Percentiles rank a stretch among this genome's conserved stretches.
Evolutionary conservation across 53 echinoderm and acorn worm species (phyloP).

Genomic region (Crossaster papposus): DNA sequence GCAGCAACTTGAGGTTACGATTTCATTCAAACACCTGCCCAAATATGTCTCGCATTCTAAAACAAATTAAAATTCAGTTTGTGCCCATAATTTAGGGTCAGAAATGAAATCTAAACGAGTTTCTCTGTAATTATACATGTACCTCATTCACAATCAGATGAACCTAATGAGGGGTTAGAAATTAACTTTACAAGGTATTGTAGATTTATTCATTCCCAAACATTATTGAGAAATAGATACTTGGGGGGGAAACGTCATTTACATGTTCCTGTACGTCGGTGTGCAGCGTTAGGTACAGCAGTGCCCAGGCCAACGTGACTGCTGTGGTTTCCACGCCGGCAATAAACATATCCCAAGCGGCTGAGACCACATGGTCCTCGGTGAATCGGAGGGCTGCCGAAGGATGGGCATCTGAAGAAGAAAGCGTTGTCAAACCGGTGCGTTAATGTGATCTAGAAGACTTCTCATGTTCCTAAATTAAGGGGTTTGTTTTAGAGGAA

Average conservation of each 20-base stretch:
- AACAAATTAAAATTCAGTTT: too few species aligned
- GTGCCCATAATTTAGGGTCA: neutral
- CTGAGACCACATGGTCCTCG: conserved; percentile 9
- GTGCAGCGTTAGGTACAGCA: conserved; percentile 5
- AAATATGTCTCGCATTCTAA: too few species aligned
- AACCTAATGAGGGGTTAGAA: too few species aligned
- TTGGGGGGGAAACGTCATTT: neutral
- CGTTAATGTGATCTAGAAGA: neutral
- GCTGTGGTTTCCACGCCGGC: conserved; percentile 25
- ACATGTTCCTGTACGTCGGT: conserved; percentile 6
- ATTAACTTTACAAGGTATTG: too few species aligned
- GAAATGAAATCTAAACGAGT: too few species aligned
- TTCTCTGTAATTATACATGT: too few species aligned
- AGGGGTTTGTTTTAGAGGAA: too few species aligned
- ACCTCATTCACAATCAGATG: too few species aligned
- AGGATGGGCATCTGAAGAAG: neutral
- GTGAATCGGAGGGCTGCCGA: neutral
- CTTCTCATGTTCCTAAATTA: too few species aligned
- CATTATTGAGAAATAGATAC: neutral
- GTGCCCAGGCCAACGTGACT: conserved; percentile 3
- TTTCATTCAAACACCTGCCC: too few species aligned
- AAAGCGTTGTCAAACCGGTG: neutral
- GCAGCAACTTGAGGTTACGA: too few species aligned
- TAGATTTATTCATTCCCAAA: neutral
- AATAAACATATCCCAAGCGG: conserved; percentile 26